Evolutionary conservation across 2,888 invertebrate species (phyloP).

Genomic region (Malthinus flaveolus): DNA sequence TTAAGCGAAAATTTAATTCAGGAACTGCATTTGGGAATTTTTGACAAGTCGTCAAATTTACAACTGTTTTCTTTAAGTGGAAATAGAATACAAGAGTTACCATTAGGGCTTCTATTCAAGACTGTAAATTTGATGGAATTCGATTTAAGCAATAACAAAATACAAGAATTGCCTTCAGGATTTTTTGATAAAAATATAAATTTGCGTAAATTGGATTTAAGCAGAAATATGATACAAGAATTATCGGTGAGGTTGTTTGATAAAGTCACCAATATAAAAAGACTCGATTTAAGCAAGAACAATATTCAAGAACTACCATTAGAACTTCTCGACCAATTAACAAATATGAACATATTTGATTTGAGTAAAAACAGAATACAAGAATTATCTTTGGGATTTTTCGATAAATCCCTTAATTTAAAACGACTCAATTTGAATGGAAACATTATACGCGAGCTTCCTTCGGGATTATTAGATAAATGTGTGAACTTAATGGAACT

Average conservation of each 20-base stretch:
- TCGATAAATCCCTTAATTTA: conserved; percentile 14
- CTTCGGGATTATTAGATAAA: conserved; percentile 18
- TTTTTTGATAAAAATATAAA: conserved; percentile 11
- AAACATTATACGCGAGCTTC: conserved; percentile 18
- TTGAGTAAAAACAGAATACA: conserved; percentile 18
- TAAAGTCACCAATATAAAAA: too few species aligned
- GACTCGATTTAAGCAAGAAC: neutral
- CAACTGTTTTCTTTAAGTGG: conserved; percentile 6
- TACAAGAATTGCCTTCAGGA: conserved; percentile 1
- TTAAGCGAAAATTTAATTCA: conserved; percentile 13
- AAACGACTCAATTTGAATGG: conserved; percentile 21
- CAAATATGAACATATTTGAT: conserved; percentile 9
- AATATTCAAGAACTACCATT: neutral
- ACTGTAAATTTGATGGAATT: conserved; percentile 22
- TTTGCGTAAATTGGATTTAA: neutral
- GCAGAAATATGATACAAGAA: neutral
- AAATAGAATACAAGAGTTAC: conserved; percentile 6
- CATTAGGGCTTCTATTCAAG: conserved; percentile 9
- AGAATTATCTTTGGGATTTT: conserved; percentile 18
- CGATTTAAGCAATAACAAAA: conserved; percentile 14
- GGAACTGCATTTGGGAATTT: conserved; percentile 11
- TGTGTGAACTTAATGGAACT: conserved; percentile 2
- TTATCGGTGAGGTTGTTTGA: neutral
- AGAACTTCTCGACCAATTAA: neutral
- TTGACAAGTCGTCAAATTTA: neutral